Percentiles rank a stretch among this genome's conserved stretches.
phyloP scores from a whole-genome alignment of 1,140 invertebrate species.

The Zaprionus nigranus region DNA sequence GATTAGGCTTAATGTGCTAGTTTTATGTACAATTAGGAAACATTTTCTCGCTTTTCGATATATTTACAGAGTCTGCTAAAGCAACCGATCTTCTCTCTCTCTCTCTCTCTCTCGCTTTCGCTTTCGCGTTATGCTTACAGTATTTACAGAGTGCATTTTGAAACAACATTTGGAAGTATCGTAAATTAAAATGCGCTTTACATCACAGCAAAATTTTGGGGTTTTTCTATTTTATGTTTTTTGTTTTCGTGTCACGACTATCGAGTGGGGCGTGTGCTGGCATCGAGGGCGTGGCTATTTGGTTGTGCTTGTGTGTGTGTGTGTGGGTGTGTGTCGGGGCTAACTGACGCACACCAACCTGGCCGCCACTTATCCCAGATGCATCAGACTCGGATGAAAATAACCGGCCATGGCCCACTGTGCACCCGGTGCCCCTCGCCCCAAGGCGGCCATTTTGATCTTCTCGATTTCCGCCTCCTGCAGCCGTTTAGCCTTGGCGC shows the following conservation, averaged over 20 bases:
- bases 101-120: constrained; percentile 3
- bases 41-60: constrained; percentile 57
- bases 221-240: constrained; percentile 39
- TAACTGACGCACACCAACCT: constrained; percentile 55
- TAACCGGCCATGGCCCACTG: constrained; percentile 84
- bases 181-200: constrained; percentile 83
- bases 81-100: constrained; percentile 7
- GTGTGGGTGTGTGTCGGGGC: constrained; percentile 13
- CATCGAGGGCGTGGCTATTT: constrained; percentile 56
- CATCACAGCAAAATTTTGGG: constrained; percentile 84
- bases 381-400: constrained; percentile 84
- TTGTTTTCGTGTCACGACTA: constrained; percentile 12
- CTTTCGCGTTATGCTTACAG: constrained; percentile 53
- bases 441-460: constrained; percentile 90
- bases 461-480: constrained; percentile 98
- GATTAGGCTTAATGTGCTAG: constrained; percentile 46
- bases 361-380: constrained; percentile 83
- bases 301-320: constrained; percentile 46
- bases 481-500: constrained; percentile 96
- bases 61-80: constrained; percentile 60
- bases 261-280: constrained; percentile 2
- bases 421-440: constrained; percentile 84
- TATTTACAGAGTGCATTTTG: constrained; percentile 80
- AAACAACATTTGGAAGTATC: constrained; percentile 76
- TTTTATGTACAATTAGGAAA: constrained; percentile 79